Percentiles rank a stretch among this genome's conserved stretches.
phyloP scores from a whole-genome alignment of 2,797 vertebrate species.

The Melanotaenia maccullochi region DNA sequence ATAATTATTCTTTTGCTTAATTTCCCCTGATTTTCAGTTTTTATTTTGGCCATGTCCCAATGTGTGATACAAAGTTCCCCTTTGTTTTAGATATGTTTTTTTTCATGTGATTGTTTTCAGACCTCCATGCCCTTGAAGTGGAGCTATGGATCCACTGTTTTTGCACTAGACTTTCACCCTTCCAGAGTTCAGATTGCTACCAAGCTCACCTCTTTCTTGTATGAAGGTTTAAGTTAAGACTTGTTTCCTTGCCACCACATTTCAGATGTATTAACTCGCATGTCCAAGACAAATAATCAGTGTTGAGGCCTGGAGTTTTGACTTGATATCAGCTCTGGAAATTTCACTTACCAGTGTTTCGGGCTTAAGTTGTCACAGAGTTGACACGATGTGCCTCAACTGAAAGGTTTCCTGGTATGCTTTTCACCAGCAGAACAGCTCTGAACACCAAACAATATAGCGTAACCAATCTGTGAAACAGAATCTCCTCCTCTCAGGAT shows the following conservation, averaged over 20 bases:
- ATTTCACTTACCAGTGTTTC: constrained; percentile 35
- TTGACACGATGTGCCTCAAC: constrained; percentile 19
- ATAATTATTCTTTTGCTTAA: neutral
- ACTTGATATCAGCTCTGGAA: constrained; percentile 40
- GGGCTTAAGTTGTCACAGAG: constrained; percentile 19
- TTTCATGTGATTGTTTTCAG: constrained; percentile 74
- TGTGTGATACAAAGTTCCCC: constrained; percentile 7
- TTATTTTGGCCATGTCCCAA: constrained; percentile 15
- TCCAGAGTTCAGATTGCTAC: constrained; percentile 68
- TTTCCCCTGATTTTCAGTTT: constrained; percentile 8
- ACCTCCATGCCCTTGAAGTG: constrained; percentile 83
- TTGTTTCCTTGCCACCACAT: constrained; percentile 53
- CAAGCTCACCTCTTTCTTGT: constrained; percentile 61
- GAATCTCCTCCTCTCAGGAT: constrained; percentile 80
- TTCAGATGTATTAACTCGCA: constrained; percentile 50
- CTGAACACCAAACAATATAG: constrained; percentile 70
- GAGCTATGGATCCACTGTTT: constrained; percentile 83
- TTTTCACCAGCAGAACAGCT: constrained; percentile 49
- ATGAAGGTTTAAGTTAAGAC: constrained; percentile 70
- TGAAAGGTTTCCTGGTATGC: constrained; percentile 42
- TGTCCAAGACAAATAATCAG: constrained; percentile 49
- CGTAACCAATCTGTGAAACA: constrained; percentile 76
- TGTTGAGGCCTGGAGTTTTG: constrained; percentile 46
- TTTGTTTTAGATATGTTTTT: constrained; percentile 48
- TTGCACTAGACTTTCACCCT: constrained; percentile 82